These are phyloP conservation scores for Onychomys torridus DNA, from an alignment of 2,797 vertebrate genomes.

Conservation along the genomic window DNA sequence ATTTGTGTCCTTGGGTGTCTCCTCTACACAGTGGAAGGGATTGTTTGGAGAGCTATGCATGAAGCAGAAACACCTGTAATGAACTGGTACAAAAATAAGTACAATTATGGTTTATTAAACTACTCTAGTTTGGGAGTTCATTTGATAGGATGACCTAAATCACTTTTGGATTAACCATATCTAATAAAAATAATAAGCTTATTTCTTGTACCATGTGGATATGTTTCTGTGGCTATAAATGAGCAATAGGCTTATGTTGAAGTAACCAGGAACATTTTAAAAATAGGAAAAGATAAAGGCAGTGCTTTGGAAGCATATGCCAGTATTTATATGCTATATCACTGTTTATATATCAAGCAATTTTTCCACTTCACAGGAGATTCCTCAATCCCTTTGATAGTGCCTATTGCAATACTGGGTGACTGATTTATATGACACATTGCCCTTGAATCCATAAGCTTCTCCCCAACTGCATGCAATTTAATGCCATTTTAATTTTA, in stretches of 20 bases:
- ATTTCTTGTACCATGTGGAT: background rate
- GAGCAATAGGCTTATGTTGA: conserved; percentile 57
- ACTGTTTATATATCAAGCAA: conserved; percentile 41
- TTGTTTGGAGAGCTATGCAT: background rate
- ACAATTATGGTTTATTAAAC: background rate
- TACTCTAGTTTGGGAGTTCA: background rate
- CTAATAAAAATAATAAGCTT: conserved; percentile 47
- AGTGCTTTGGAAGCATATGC: conserved; percentile 11
- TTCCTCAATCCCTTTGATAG: background rate
- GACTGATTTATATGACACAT: conserved; percentile 46
- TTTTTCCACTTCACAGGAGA: conserved; percentile 54
- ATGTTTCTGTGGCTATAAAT: background rate
- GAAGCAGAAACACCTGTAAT: background rate
- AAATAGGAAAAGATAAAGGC: conserved; percentile 10
- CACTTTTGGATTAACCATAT: conserved; percentile 58
- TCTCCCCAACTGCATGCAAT: conserved; percentile 44
- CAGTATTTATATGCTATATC: conserved; percentile 33
- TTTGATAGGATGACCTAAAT: conserved; percentile 35
- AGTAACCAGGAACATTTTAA: background rate
- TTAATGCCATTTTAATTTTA: conserved; percentile 57
- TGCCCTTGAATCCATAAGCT: background rate
- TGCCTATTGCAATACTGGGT: background rate
- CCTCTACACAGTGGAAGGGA: background rate
- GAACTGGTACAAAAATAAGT: background rate
- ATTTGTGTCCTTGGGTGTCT: background rate